A percentile compares a stretch with the other conserved stretches of the same genome.
phyloP scores from a whole-genome alignment of 2,797 vertebrate genomes.

The Eidolon dupreanum region DNA sequence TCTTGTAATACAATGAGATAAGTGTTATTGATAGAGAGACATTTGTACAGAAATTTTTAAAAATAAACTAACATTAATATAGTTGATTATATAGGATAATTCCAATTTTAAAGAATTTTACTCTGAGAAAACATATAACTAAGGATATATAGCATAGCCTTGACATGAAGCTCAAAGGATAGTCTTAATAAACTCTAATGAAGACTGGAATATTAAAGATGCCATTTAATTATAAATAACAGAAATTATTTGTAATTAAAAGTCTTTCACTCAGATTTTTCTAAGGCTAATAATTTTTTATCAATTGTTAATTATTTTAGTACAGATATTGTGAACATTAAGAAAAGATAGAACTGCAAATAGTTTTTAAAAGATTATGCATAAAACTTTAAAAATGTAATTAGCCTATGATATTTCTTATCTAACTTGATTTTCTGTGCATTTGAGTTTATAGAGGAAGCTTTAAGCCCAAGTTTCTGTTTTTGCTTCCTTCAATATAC shows the following conservation, averaged over 20 bases:
- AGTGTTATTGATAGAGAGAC: background rate
- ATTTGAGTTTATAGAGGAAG: background rate
- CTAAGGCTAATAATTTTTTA: background rate
- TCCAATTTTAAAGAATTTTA: background rate
- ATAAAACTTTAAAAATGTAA: background rate
- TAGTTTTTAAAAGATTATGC: background rate
- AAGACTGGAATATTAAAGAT: background rate
- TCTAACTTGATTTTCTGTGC: background rate
- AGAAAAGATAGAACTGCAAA: background rate
- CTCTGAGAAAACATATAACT: background rate
- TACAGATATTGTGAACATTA: background rate
- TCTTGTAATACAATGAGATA: background rate
- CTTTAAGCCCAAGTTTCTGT: background rate
- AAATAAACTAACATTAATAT: background rate
- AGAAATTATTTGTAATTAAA: background rate
- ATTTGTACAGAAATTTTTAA: background rate
- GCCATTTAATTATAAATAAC: background rate
- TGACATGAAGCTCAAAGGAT: background rate
- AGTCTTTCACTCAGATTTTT: background rate
- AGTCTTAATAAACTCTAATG: background rate
- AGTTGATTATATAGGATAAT: background rate
- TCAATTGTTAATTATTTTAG: background rate
- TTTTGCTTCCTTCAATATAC: background rate
- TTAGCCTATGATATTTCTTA: background rate
- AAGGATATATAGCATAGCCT: background rate